Conservation (phyloP, 64 coral and sea anemone genomes). For the Astreopora myriophthalma region DNA sequence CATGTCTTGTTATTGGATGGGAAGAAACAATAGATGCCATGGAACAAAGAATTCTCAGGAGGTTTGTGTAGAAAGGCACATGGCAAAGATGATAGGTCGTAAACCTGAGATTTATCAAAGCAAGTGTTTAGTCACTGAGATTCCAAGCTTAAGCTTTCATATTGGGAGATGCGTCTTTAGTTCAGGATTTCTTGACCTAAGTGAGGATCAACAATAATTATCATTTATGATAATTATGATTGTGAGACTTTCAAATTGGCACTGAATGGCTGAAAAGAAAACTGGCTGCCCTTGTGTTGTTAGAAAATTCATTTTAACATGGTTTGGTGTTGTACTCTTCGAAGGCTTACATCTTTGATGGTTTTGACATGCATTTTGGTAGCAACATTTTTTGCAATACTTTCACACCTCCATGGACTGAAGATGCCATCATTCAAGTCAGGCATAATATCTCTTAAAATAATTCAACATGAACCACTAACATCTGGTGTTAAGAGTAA, state of each 20-base stretch:
- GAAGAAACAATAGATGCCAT: slow-evolving; percentile 17
- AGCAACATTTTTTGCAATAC: neutral
- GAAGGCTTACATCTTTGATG: neutral
- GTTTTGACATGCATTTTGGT: neutral
- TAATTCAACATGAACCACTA: neutral
- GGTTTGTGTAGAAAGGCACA: neutral
- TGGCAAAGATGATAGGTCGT: neutral
- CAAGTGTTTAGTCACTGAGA: neutral
- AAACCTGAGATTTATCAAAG: neutral
- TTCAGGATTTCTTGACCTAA: neutral
- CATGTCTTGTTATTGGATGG: neutral
- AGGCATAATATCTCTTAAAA: neutral
- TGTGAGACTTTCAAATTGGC: neutral
- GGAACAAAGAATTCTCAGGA: neutral
- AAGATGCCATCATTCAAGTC: neutral
- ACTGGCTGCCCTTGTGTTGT: neutral
- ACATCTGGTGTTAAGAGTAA: neutral
- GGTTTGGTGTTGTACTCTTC: slow-evolving; percentile 14
- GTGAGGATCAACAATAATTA: neutral
- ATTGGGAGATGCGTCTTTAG: neutral
- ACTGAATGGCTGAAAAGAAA: neutral
- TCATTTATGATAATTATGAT: neutral
- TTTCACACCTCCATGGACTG: neutral
- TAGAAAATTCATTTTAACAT: neutral
- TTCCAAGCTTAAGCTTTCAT: neutral